These are phyloP conservation scores for Notechis scutatus DNA, from an alignment of 2,113 vertebrate genomes.

Conservation along the genomic window DNA sequence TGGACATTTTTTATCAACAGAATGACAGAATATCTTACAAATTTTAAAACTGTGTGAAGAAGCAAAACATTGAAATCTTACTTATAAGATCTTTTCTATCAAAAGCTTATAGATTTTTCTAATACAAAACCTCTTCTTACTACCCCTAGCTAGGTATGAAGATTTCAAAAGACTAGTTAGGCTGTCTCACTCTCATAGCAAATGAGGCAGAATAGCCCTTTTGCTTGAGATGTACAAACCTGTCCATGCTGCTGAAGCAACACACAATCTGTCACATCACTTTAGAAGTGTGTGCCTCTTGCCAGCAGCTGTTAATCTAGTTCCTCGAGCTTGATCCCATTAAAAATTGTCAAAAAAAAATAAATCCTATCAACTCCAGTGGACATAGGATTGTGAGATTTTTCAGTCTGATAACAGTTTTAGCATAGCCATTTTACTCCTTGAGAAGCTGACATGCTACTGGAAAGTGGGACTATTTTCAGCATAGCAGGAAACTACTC, in stretches of 20 bases:
- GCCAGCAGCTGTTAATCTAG: slow-evolving; percentile 13
- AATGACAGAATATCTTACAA: background rate
- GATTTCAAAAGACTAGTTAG: slow-evolving; percentile 9
- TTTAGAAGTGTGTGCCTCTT: background rate
- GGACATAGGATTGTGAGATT: slow-evolving; percentile 6
- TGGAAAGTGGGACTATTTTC: slow-evolving; percentile 21
- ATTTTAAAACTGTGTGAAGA: background rate
- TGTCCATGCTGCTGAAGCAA: slow-evolving; percentile 1
- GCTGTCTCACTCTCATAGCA: background rate
- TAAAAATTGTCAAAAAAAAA: slow-evolving; percentile 10
- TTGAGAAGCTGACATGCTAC: slow-evolving; percentile 17
- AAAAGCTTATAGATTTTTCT: background rate
- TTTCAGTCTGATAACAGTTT: slow-evolving; percentile 8
- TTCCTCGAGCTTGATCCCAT: background rate
- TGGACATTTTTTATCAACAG: background rate
- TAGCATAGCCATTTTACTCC: slow-evolving; percentile 27
- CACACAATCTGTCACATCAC: slow-evolving; percentile 7
- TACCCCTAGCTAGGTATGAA: background rate
- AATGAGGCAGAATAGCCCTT: background rate
- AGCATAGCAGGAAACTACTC: slow-evolving; percentile 30
- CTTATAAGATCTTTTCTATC: background rate
- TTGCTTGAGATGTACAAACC: slow-evolving; percentile 1
- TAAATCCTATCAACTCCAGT: background rate
- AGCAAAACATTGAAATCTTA: background rate
- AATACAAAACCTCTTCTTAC: background rate